Conservation (phyloP, 1,140 invertebrate genomes). For the Subanguina moxae region DNA sequence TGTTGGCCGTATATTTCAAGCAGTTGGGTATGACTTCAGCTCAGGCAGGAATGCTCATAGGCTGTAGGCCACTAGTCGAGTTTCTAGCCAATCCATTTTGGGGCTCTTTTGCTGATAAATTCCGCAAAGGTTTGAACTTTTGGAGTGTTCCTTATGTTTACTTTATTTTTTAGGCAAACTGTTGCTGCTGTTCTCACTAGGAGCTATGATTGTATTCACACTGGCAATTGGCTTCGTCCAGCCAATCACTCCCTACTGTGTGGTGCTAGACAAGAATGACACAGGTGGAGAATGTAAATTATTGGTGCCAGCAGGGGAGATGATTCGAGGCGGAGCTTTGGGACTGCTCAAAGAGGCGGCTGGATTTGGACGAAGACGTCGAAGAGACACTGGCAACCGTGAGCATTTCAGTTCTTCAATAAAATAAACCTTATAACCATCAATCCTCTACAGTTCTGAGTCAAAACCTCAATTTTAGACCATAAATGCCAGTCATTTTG, state of each 20-base stretch:
- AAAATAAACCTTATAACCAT: no score
- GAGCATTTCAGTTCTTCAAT: slow-evolving; percentile 27
- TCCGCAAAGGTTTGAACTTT: slow-evolving; percentile 63
- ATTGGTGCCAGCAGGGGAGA: slow-evolving; percentile 49
- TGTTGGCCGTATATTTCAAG: slow-evolving; percentile 97
- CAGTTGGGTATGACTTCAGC: slow-evolving; percentile 66
- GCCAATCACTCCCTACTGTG: slow-evolving; percentile 79
- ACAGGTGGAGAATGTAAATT: slow-evolving; percentile 56
- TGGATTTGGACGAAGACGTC: slow-evolving; percentile 44
- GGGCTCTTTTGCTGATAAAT: slow-evolving; percentile 81
- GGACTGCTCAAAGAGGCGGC: slow-evolving; percentile 52
- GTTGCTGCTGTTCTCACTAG: slow-evolving; percentile 81
- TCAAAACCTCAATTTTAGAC: no score
- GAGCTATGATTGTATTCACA: slow-evolving; percentile 93
- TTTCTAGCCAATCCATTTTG: slow-evolving; percentile 95
- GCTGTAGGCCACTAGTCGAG: slow-evolving; percentile 89
- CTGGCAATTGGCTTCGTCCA: slow-evolving; percentile 88
- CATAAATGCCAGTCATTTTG: no score
- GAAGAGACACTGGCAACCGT: slow-evolving; percentile 19
- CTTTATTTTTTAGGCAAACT: slow-evolving; percentile 67
- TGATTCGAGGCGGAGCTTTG: slow-evolving; percentile 50
- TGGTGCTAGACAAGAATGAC: slow-evolving; percentile 71
- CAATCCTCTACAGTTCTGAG: no score
- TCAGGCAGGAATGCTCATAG: slow-evolving; percentile 67
- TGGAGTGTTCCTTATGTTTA: neutral